Evolutionary conservation across 2,113 vertebrate species (phyloP), one percentile per base, ranked within the genome.

Genomic region (Dipodomys stephensi): DNA sequence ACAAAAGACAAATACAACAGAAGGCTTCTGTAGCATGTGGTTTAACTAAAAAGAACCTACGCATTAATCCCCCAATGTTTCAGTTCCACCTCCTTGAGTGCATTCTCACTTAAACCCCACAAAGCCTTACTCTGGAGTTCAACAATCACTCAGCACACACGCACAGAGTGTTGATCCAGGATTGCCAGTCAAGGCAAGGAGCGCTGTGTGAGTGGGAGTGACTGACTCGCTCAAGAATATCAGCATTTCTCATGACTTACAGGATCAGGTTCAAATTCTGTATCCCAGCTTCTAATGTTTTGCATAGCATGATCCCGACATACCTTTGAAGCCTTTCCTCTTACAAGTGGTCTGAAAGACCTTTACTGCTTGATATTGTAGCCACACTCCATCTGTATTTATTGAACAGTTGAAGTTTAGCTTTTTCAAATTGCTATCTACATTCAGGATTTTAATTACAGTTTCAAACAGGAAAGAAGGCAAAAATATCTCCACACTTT

Each of bases 11-110:
- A 89, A 64, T 35, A 2, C 20, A 64, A 53, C 39, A 7, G 27
- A 72, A 27, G 6, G 16, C 22, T 60, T 83, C 57, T 49, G 2
- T 62, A 39, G 80, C 32, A 49, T 12, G 20, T 71, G 7, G 35
- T 76, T 95, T 94, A 83, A 92, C 92, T 73, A 49, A 89, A 92
- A 94, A 83, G 10, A 85, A 77, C 18, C 0, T 8, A 85, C 6
- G 13, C 44, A 72, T 77, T 57, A 27, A 3, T 91, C 84, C 13
- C 67, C 28, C 23, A 44, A 22, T 53, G 87, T 94, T 64, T 91
- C 46, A 10, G 13, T 77, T 73, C 72, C 20, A n/a, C 8, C 1
- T 57, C 53, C 0, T 39, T 64, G 13, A 81, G 22, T 13, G 15
- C 32, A 30, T 88, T 69, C 32, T 30, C 35, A 69, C 11, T 67